Percentiles rank a stretch among this genome's conserved stretches.
Conservation (phyloP, 2,113 vertebrate genomes). For the Dromiciops gliroides region DNA sequence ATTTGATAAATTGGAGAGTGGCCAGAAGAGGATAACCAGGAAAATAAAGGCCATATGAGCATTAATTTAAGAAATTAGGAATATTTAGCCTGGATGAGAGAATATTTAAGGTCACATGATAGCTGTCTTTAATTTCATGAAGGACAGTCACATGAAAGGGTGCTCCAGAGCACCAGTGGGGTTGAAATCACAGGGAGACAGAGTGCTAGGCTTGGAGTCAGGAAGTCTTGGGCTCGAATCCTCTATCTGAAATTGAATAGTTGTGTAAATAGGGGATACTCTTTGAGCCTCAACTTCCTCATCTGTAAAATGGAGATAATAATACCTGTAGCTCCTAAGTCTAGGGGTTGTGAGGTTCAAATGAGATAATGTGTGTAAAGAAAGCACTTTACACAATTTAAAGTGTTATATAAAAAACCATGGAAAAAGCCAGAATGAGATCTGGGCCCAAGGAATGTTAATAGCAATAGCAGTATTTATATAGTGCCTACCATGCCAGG, state of each 20-base stretch:
- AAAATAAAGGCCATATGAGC: not conserved
- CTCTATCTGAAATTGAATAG: not conserved
- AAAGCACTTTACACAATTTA: not conserved
- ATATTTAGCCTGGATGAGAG: not conserved
- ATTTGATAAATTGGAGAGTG: not conserved
- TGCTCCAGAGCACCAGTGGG: not conserved
- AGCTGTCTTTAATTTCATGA: not conserved
- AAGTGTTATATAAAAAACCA: not conserved
- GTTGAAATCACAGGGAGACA: not conserved
- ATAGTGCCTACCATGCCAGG: not conserved
- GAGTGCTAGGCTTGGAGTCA: not conserved
- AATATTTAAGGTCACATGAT: not conserved
- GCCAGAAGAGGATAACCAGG: not conserved
- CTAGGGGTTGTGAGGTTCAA: not conserved
- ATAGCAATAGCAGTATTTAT: not conserved
- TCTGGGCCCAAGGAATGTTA: not conserved
- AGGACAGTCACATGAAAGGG: not conserved
- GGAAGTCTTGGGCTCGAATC: not conserved
- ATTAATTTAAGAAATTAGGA: too few species aligned
- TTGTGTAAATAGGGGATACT: too few species aligned
- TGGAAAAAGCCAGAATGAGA: not conserved
- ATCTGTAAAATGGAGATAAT: not conserved
- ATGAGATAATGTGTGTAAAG: not conserved
- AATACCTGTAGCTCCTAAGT: not conserved
- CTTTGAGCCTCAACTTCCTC: not conserved